These are phyloP conservation scores for Miichthys miiuy DNA, from an alignment of 2,797 vertebrate species.

Conservation along the genomic window DNA sequence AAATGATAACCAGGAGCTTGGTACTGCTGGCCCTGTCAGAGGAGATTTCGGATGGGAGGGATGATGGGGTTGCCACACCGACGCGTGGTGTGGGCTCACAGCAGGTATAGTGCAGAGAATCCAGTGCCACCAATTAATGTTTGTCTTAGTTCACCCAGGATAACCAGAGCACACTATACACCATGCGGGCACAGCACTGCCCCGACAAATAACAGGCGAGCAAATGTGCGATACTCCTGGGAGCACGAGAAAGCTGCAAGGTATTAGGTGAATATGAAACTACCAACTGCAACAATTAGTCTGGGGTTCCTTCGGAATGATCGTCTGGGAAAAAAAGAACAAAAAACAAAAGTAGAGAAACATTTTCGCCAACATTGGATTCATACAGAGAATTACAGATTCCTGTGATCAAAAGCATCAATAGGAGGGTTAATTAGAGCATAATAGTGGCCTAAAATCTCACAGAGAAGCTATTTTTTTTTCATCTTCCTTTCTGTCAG, in stretches of 20 bases:
- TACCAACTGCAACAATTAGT: slow-evolving; percentile 70
- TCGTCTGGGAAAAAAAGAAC: slow-evolving; percentile 38
- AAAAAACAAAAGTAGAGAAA: slow-evolving; percentile 17
- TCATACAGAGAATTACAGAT: neutral
- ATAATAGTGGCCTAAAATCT: slow-evolving; percentile 29
- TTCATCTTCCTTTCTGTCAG: slow-evolving; percentile 37
- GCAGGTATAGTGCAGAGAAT: slow-evolving; percentile 69
- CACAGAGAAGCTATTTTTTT: slow-evolving; percentile 27
- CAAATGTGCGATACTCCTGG: slow-evolving; percentile 66
- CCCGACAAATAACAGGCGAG: slow-evolving; percentile 72
- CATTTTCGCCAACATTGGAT: slow-evolving; percentile 9
- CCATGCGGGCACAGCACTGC: slow-evolving; percentile 63
- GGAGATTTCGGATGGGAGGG: slow-evolving; percentile 77
- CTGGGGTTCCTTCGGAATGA: slow-evolving; percentile 46
- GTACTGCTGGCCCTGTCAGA: slow-evolving; percentile 81
- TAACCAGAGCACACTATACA: slow-evolving; percentile 65
- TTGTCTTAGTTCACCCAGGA: slow-evolving; percentile 78
- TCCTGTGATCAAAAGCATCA: slow-evolving; percentile 23
- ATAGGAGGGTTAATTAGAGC: slow-evolving; percentile 27
- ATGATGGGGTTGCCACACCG: slow-evolving; percentile 76
- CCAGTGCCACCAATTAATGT: slow-evolving; percentile 81
- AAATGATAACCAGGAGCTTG: slow-evolving; percentile 84
- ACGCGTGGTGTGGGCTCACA: slow-evolving; percentile 66
- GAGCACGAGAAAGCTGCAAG: slow-evolving; percentile 67
- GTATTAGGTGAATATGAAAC: slow-evolving; percentile 67